Evolutionary conservation across 2,797 vertebrate genomes (phyloP), one percentile per base, ranked within the genome.

Genomic region (Myotis planiceps): DNA sequence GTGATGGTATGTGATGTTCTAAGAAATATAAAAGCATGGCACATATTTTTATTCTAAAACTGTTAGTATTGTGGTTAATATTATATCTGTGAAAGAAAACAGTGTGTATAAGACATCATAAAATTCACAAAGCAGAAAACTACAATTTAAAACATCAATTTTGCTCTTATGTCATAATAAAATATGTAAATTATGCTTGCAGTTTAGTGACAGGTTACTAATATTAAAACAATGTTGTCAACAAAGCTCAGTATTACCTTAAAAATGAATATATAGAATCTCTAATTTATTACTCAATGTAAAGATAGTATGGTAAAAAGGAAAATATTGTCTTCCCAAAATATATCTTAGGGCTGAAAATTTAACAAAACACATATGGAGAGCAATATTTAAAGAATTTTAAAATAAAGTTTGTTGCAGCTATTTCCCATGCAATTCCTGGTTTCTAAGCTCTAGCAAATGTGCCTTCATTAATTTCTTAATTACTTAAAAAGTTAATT

Each of bases 81-180:
- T 94, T 79, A 29, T 34, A 42, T 80, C 12, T 92, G 18, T 92
- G 45, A 82, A 72, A 68, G 15, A 95, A 91, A 66, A 86, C 27
- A 60, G 23, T 29, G 9, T 78, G 49, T 2, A 69, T 69, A 51
- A 86, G 49, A 79, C 9, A 76, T 74, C 9, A 81, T 71, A 53
- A 76, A 86, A 84, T 84, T 60, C 42, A 84, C 53, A 91, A 90
- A 94, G 27, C 25, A 88, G 18, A 91, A 89, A 75, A 96, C 42
- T 83, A 42, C 7, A 89, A 23, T 86, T 83, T 69, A 76, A 29
- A 91, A 39, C 51, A 93, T 76, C 29, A 90, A 60, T 68, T 75
- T 39, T 90, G 18, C 29, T 83, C 75, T 72, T 39, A n/a, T 47
- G 27, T 39, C 39, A 80, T 72, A 92, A 69, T 71, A 65, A 80